Conservation (phyloP, 2,113 vertebrate species). For the Notarius lentiginosus region DNA sequence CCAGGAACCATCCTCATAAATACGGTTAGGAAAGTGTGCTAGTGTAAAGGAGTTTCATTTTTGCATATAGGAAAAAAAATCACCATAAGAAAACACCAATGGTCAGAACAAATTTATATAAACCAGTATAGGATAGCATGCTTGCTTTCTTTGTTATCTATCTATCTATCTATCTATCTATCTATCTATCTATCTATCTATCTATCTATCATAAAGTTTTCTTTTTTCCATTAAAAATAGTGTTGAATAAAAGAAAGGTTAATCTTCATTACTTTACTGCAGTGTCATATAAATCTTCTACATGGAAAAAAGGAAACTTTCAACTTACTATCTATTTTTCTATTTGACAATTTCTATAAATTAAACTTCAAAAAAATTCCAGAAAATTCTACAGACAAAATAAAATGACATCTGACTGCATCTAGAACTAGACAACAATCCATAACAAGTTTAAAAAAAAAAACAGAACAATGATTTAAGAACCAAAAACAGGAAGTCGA, state of each 20-base stretch:
- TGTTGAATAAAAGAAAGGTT: neutral
- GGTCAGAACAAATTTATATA: neutral
- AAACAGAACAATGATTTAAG: neutral
- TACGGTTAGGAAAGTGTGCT: neutral
- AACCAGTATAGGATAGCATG: neutral
- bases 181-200: neutral
- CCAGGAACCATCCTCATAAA: neutral
- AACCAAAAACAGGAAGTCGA: slow-evolving; percentile 1
- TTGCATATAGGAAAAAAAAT: neutral
- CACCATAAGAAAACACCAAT: neutral
- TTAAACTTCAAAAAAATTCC: neutral
- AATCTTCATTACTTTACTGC: neutral
- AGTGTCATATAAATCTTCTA: neutral
- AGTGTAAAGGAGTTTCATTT: neutral
- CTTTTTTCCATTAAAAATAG: neutral
- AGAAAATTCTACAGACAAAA: neutral
- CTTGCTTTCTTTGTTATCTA: too few relatives aligned
- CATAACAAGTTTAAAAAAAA: neutral
- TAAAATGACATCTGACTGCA: neutral
- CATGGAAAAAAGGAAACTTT: neutral
- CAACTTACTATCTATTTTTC: neutral
- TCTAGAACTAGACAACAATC: neutral
- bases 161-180: too few relatives aligned
- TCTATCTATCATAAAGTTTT: too few relatives aligned
- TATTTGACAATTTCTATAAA: neutral